phyloP scores from a whole-genome alignment of 1,140 invertebrate genomes.

The Chymomyza costata region DNA sequence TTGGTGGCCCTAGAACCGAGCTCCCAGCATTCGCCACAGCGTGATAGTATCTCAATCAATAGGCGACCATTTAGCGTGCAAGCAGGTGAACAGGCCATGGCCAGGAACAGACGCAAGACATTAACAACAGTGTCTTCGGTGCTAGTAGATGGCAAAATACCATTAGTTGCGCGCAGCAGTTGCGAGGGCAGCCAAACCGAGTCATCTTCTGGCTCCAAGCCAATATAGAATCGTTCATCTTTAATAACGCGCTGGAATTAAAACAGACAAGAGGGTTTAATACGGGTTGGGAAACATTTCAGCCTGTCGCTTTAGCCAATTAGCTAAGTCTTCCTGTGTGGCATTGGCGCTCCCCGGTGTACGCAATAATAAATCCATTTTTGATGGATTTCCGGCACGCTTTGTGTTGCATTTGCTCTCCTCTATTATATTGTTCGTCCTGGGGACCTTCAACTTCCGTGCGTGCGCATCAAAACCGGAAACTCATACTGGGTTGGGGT shows the following conservation, averaged over 20 bases:
- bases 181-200: conserved; percentile 93
- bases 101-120: conserved; percentile 82
- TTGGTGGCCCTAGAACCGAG: conserved; percentile 85
- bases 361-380: no score
- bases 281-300: not conserved
- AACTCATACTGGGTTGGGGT: no score
- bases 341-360: no score
- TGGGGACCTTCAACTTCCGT: no score
- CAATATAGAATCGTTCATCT: conserved; percentile 93
- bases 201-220: conserved; percentile 92
- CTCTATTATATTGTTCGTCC: no score
- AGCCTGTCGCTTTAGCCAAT: not conserved
- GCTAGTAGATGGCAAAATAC: conserved; percentile 84
- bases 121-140: conserved; percentile 81
- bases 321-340: not conserved
- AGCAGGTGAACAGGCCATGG: conserved; percentile 86
- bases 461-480: no score
- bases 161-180: conserved; percentile 87
- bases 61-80: conserved; percentile 88
- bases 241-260: conserved; percentile 87
- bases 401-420: no score
- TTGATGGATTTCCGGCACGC: no score
- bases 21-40: conserved; percentile 84
- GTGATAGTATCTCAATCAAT: conserved; percentile 84
- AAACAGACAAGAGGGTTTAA: no score